A percentile compares a stretch with the other conserved stretches of the same genome.
Evolutionary conservation across 2,888 invertebrate genomes (phyloP).

Genomic region (Acrobasis suavella): DNA sequence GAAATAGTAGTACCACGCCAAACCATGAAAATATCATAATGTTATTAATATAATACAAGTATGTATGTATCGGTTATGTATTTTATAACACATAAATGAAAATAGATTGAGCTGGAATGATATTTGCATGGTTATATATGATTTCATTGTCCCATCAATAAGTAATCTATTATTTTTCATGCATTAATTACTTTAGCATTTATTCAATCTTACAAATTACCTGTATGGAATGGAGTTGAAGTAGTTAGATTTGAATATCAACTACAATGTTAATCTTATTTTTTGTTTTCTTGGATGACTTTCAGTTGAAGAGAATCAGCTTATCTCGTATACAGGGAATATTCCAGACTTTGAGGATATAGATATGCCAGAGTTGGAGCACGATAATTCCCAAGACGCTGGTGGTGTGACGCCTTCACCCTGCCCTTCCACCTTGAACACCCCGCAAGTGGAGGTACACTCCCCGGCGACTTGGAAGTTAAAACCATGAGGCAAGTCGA

Average conservation of each 20-base stretch:
- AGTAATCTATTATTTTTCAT: not conserved
- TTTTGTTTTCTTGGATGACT: slow-evolving; percentile 52
- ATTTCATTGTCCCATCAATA: not conserved
- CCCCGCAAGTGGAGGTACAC: slow-evolving; percentile 60
- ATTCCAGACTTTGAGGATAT: slow-evolving; percentile 81
- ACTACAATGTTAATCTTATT: slow-evolving; percentile 34
- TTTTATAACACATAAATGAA: not conserved
- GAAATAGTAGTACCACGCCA: not conserved
- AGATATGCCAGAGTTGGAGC: slow-evolving; percentile 67
- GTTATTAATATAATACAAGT: not conserved
- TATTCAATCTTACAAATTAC: not conserved
- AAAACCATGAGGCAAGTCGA: slow-evolving; percentile 50
- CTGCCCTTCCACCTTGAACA: slow-evolving; percentile 62
- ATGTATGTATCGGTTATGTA: not conserved
- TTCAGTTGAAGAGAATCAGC: slow-evolving; percentile 81
- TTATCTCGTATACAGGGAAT: slow-evolving; percentile 81
- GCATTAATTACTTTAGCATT: not conserved
- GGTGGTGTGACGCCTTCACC: slow-evolving; percentile 48
- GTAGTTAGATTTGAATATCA: slow-evolving; percentile 4
- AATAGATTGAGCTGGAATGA: not conserved
- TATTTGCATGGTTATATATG: not conserved
- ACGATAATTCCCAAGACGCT: slow-evolving; percentile 58
- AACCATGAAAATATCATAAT: slow-evolving; percentile 5
- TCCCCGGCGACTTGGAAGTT: slow-evolving; percentile 58
- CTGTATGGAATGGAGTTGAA: not conserved